Percentiles rank a stretch among this genome's conserved stretches.
These are phyloP conservation scores for Solea solea DNA, from an alignment of 2,113 vertebrate species.

Conservation along the genomic window DNA sequence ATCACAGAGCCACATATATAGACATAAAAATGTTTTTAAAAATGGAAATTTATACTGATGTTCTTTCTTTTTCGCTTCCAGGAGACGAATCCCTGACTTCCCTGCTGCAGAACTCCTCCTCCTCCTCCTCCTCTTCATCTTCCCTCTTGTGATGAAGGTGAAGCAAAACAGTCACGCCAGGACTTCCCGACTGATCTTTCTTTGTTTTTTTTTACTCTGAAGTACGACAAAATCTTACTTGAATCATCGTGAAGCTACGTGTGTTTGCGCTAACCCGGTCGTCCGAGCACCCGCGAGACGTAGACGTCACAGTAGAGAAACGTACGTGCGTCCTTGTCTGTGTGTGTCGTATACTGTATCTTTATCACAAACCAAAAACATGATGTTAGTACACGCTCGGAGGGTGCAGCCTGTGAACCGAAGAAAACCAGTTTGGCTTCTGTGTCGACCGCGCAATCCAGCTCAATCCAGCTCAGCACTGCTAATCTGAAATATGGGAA, in stretches of 20 bases:
- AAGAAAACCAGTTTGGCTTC: constrained; percentile 16
- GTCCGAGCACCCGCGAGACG: neutral
- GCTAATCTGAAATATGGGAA: constrained; percentile 54
- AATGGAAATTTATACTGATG: too few relatives aligned
- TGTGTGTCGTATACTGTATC: constrained; percentile 58
- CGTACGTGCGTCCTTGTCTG: constrained; percentile 26
- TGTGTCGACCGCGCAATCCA: too few relatives aligned
- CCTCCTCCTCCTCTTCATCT: neutral
- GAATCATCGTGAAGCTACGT: constrained; percentile 42
- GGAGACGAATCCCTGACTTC: neutral
- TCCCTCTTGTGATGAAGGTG: neutral
- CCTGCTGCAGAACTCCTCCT: too few relatives aligned
- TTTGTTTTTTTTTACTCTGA: constrained; percentile 34
- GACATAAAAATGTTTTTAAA: too few relatives aligned
- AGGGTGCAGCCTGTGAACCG: constrained; percentile 59
- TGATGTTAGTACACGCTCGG: constrained; percentile 61
- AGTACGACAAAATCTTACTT: constrained; percentile 55
- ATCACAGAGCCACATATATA: too few relatives aligned
- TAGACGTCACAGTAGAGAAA: constrained; percentile 9
- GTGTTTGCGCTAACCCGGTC: constrained; percentile 16
- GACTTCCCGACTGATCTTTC: constrained; percentile 15
- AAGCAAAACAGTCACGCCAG: neutral
- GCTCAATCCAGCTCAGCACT: constrained; percentile 2
- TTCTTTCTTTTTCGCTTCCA: constrained; percentile 39
- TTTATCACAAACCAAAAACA: constrained; percentile 68